phyloP scores from a whole-genome alignment of 2,113 vertebrate species.

The Struthio camelus region DNA sequence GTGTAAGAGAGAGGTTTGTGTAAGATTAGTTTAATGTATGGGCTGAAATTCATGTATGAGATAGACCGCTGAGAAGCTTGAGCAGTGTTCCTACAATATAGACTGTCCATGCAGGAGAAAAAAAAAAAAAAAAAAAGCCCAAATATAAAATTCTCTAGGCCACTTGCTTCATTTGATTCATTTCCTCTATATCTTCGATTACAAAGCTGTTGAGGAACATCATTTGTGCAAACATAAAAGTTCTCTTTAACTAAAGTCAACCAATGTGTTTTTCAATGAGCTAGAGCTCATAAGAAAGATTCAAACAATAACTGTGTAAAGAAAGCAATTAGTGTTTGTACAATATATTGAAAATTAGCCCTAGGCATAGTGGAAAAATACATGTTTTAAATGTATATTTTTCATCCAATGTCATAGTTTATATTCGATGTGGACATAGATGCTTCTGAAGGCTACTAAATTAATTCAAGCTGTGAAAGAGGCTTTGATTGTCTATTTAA shows the following conservation, averaged over 20 bases:
- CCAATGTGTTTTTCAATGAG: conserved; percentile 24
- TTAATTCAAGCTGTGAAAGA: background rate
- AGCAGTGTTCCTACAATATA: background rate
- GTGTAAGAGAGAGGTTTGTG: background rate
- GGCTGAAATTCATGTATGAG: background rate
- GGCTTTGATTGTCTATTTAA: background rate
- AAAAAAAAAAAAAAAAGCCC: background rate
- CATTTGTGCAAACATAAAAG: conserved; percentile 20
- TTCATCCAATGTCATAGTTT: background rate
- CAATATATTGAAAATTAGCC: conserved; percentile 22
- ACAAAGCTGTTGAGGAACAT: background rate
- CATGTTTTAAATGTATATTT: background rate
- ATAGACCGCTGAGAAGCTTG: background rate
- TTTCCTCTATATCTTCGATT: background rate
- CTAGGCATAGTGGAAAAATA: background rate
- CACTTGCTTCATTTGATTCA: background rate
- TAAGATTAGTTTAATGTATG: background rate
- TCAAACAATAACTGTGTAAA: conserved; percentile 17
- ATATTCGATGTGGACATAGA: background rate
- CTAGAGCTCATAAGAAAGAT: conserved; percentile 4
- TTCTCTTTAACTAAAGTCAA: conserved; percentile 33
- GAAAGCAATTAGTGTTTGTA: conserved; percentile 26
- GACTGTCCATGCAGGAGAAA: background rate
- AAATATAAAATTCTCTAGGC: background rate
- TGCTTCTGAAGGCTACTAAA: background rate